phyloP scores from a whole-genome alignment of 2,113 vertebrate species.

The Pyxicephalus adspersus region DNA sequence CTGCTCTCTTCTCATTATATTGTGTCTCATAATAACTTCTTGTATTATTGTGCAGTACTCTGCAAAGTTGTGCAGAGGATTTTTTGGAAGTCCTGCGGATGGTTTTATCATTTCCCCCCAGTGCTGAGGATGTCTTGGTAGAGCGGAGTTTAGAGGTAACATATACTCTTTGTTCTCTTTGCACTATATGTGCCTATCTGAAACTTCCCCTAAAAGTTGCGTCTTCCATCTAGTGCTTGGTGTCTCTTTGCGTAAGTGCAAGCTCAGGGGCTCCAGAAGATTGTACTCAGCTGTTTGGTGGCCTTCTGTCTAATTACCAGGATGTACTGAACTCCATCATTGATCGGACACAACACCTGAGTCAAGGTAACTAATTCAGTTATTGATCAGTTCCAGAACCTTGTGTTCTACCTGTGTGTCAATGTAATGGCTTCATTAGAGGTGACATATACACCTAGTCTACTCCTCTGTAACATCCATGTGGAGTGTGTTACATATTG shows the following conservation, averaged over 20 bases:
- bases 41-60: not conserved
- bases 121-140: not conserved
- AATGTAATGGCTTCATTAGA: too few species aligned
- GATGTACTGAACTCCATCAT: constrained; percentile 7
- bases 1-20: too few species aligned
- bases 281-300: not conserved
- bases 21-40: not conserved
- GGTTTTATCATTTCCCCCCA: not conserved
- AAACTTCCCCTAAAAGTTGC: too few species aligned
- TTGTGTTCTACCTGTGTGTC: not conserved
- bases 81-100: constrained; percentile 1
- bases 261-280: not conserved
- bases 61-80: not conserved
- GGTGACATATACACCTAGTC: too few species aligned
- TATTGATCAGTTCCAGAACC: too few species aligned
- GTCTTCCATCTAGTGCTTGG: constrained; percentile 4
- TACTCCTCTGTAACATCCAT: too few species aligned
- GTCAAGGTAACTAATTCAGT: too few species aligned
- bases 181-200: too few species aligned
- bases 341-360: not conserved
- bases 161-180: too few species aligned
- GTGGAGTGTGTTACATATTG: too few species aligned
- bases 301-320: not conserved
- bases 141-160: constrained; percentile 12
- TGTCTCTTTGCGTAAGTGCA: constrained; percentile 8